Percentiles rank a stretch among this genome's conserved stretches.
Evolutionary conservation across 2,797 vertebrate species (phyloP).

Genomic region (Florisuga fusca): DNA sequence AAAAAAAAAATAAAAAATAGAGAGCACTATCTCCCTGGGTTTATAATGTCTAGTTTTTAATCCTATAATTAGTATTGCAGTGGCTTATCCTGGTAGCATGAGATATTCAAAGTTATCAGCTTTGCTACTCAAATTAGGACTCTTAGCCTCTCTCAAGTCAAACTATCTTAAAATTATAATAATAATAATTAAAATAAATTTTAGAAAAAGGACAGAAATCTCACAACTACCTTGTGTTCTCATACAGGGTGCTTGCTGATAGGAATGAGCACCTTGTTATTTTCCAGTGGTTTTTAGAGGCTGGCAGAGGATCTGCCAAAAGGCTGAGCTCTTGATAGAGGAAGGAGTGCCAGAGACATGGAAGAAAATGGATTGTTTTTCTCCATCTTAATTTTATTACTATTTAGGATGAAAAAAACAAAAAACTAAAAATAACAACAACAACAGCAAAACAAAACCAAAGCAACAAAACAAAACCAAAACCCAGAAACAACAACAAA

Average conservation of each 20-base stretch:
- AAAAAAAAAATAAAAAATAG: neutral
- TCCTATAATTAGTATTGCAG: constrained; percentile 43
- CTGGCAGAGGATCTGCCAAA: neutral
- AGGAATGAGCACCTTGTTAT: neutral
- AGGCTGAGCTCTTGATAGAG: accelerated
- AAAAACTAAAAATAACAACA: neutral
- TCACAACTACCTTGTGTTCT: neutral
- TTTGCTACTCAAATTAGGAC: constrained; percentile 27
- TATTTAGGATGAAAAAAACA: neutral
- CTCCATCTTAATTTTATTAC: neutral
- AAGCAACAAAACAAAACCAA: too few species aligned
- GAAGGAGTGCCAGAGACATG: neutral
- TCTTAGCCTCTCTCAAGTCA: neutral
- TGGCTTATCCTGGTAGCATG: constrained; percentile 5
- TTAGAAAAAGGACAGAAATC: neutral
- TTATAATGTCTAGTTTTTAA: constrained; percentile 27
- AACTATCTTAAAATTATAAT: neutral
- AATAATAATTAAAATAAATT: neutral
- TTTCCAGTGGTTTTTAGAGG: neutral
- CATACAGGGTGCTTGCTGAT: neutral
- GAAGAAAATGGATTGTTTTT: neutral
- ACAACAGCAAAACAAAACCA: too few species aligned
- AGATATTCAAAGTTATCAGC: constrained; percentile 38
- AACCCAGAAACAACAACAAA: too few species aligned
- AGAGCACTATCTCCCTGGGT: neutral